Evolutionary conservation across 2,797 vertebrate species (phyloP).

Genomic region (Sylvilagus floridanus): DNA sequence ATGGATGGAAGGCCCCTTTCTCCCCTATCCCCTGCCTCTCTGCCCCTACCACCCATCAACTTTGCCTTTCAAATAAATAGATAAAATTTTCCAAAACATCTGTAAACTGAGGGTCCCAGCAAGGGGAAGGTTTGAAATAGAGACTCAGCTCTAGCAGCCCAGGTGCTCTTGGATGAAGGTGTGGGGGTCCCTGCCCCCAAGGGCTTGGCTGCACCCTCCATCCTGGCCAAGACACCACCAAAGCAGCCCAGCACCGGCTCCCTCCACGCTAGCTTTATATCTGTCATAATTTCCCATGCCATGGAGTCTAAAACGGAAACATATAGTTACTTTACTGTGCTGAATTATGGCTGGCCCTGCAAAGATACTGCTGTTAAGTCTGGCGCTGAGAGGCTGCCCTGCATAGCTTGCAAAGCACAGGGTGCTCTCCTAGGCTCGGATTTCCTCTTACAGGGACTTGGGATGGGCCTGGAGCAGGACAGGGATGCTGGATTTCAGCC

Average conservation of each 20-base stretch:
- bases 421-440: background rate
- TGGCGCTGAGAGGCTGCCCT: background rate
- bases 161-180: background rate
- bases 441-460: background rate
- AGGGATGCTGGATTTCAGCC: background rate
- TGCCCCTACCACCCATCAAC: too few species aligned
- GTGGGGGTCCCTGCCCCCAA: rapidly evolving
- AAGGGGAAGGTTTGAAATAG: background rate
- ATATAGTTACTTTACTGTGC: background rate
- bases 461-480: background rate
- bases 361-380: background rate
- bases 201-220: background rate
- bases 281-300: background rate
- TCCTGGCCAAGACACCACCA: background rate
- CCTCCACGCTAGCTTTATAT: background rate
- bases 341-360: background rate
- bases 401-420: slow-evolving; percentile 50
- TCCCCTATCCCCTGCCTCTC: too few species aligned
- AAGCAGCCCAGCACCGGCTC: background rate
- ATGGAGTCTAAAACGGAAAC: background rate
- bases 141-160: background rate
- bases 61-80: too few species aligned
- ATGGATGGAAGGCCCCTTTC: too few species aligned
- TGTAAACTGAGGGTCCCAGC: too few species aligned
- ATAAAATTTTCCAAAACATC: too few species aligned